Evolutionary conservation across 2,888 invertebrate genomes (phyloP).

Genomic region (Mayetiola destructor): DNA sequence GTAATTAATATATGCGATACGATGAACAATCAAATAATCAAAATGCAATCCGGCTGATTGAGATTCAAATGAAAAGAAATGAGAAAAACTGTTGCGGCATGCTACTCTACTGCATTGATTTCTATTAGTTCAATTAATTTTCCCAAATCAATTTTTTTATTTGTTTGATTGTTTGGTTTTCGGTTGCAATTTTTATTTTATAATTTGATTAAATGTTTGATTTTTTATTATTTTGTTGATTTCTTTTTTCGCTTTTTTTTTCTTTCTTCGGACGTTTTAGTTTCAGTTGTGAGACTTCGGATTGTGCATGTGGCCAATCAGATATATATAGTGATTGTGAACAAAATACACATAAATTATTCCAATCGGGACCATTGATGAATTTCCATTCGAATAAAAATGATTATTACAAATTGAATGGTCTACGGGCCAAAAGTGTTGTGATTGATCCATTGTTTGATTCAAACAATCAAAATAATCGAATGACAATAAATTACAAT

Average conservation of each 20-base stretch:
- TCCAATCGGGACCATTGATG: neutral
- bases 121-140: no score
- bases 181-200: neutral
- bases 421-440: no score
- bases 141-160: neutral
- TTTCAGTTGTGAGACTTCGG: slow-evolving; percentile 37
- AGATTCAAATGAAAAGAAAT: no score
- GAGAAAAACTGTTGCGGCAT: no score
- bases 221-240: neutral
- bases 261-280: slow-evolving; percentile 17
- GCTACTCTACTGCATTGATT: no score
- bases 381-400: neutral
- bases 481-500: slow-evolving; percentile 19
- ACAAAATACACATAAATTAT: slow-evolving; percentile 1
- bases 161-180: neutral
- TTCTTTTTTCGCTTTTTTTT: slow-evolving; percentile 6
- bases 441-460: no score
- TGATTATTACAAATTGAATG: no score
- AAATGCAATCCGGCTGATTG: no score
- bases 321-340: slow-evolving; percentile 31
- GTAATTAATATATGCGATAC: no score
- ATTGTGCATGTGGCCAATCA: slow-evolving; percentile 45
- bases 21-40: no score
- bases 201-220: neutral
- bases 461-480: no score